Base-by-base conservation (phyloP, 2,797 vertebrate species). In the Chanos chanos region DNA sequence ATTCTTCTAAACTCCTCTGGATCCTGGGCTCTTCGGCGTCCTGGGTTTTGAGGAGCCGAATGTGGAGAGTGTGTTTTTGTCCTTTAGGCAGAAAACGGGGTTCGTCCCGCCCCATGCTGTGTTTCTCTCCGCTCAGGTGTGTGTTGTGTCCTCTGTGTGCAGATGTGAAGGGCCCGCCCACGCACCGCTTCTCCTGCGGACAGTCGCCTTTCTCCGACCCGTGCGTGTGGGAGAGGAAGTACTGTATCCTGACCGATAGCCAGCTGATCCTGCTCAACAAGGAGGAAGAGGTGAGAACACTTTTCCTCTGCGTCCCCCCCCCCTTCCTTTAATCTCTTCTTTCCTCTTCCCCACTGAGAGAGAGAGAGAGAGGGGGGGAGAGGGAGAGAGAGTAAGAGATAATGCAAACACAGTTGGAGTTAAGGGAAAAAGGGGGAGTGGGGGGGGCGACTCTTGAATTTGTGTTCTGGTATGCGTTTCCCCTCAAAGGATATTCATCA, bases 91-190 rank as follows among this genome's bases (percentile, higher is more conserved):
- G 7, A 10, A 16, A 8, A 19, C 13, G 7, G 7, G 28, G 21
- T 40, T 16, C 7, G 30, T 28, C 4, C 8, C 7, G 12, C 8
- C 34, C 21, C n/a, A n/a, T n/a, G n/a, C n/a, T n/a, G n/a, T n/a
- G n/a, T n/a, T n/a, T n/a, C n/a, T n/a, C n/a, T n/a, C n/a, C n/a
- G n/a, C n/a, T 65, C 30, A 56, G 12, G 6, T 24, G 16, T 67
- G 18, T 66, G 1, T 51, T 66, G 1, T 70, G 49, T 55, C 13
- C 24, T 4, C 9, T 74, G n/a, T 47, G 28, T 53, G 1, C 85
- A 99, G 96, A 98, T 78, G 92, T 98, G 51, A 97, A 93, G 76
- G 95, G 95, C 2, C 94, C 95, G 0, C 91, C 94, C 1, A 91
- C 93, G 1, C 94, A 99, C 70, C 82, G 87, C 0, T 86, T 98